phyloP scores from a whole-genome alignment of 2,797 vertebrate species.

The Apodemus agrarius region DNA sequence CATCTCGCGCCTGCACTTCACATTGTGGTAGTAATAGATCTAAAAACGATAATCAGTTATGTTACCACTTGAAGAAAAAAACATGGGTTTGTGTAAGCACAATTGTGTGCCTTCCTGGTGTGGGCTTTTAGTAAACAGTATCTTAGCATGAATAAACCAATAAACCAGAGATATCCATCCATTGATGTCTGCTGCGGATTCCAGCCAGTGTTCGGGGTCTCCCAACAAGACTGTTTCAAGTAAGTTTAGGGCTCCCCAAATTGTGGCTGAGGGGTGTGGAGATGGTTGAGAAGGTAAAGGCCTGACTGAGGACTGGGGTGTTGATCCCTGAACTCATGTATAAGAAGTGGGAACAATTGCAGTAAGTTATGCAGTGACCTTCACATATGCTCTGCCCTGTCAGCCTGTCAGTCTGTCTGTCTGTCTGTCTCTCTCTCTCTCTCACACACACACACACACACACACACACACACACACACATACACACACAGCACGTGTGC shows the following conservation, averaged over 20 bases:
- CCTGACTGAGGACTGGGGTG: background rate
- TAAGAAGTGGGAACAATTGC: no score
- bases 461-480: background rate
- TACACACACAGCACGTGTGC: background rate
- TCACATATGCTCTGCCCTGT: background rate
- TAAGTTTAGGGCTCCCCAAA: slow-evolving; percentile 15
- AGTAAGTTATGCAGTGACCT: background rate
- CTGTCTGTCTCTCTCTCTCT: background rate
- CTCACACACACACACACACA: background rate
- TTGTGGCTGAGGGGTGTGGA: no score
- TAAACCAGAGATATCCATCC: background rate
- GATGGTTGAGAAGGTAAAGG: background rate
- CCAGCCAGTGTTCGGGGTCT: slow-evolving; percentile 10
- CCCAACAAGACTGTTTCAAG: background rate
- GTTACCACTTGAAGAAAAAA: background rate
- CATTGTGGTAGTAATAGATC: slow-evolving; percentile 99
- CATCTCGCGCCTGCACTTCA: slow-evolving; percentile 98
- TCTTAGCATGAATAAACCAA: background rate
- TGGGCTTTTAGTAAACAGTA: background rate
- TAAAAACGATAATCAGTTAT: slow-evolving; percentile 74
- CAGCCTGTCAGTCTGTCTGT: background rate
- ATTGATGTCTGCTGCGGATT: background rate
- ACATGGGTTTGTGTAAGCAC: background rate
- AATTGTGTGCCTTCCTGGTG: background rate
- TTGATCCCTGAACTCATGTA: background rate